phyloP scores from a whole-genome alignment of 2,888 invertebrate species.

The Tetanocera ferruginea region DNA sequence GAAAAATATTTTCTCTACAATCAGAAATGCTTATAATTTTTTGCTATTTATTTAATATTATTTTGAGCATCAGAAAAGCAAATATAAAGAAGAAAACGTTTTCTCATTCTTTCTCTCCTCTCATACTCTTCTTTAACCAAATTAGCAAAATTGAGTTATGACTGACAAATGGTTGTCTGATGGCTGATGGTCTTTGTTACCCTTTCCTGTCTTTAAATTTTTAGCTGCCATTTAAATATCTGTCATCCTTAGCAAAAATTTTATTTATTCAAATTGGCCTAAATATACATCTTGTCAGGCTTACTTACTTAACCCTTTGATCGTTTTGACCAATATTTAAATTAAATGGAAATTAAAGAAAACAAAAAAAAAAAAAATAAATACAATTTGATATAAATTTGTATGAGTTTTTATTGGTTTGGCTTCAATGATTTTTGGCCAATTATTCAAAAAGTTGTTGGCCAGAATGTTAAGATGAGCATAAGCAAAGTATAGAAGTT shows the following conservation, averaged over 20 bases:
- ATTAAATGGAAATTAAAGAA: background rate
- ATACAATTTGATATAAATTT: background rate
- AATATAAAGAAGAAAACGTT: no score
- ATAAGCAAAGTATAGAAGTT: background rate
- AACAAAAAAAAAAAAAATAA: no score
- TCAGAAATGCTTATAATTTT: no score
- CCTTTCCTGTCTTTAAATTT: background rate
- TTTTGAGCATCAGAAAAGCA: no score
- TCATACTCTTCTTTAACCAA: conserved; percentile 38
- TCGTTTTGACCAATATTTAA: background rate
- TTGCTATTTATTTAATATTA: background rate
- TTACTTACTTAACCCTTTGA: no score
- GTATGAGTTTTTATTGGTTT: background rate
- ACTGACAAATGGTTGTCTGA: conserved; percentile 52
- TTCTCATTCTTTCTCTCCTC: background rate
- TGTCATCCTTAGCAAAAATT: no score
- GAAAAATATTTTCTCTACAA: no score
- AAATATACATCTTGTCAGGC: no score
- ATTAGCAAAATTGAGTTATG: conserved; percentile 58
- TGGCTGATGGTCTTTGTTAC: background rate
- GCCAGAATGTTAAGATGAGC: background rate
- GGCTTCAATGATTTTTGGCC: conserved; percentile 1
- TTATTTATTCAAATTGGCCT: no score
- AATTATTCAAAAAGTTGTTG: background rate
- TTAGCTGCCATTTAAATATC: no score